phyloP scores from a whole-genome alignment of 2,797 vertebrate genomes.

The Cossypha dichroa region DNA sequence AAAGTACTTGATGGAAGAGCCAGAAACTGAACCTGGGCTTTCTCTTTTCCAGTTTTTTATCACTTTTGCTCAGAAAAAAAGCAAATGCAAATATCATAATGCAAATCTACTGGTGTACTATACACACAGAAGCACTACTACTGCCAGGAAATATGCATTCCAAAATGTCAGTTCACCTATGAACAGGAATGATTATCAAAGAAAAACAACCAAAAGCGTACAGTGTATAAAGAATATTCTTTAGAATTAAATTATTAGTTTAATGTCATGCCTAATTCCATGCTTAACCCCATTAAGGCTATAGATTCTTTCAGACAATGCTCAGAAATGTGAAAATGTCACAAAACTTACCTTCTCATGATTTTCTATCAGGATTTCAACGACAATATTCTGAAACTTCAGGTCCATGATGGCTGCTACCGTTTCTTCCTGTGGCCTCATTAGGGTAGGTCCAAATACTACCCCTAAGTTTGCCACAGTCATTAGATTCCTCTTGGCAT shows the following conservation, averaged over 20 bases:
- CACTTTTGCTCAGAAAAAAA: neutral
- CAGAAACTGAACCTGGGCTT: neutral
- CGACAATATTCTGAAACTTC: constrained; percentile 98
- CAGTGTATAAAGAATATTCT: neutral
- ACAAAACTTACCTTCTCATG: constrained; percentile 85
- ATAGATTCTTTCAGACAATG: neutral
- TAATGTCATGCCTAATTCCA: neutral
- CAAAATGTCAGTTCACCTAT: neutral
- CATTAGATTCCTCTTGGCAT: constrained; percentile 91
- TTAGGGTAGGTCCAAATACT: constrained; percentile 96
- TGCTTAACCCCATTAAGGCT: neutral
- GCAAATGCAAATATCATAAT: neutral
- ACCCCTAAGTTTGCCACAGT: constrained; percentile 96
- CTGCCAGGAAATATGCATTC: neutral
- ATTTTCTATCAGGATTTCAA: constrained; percentile 97
- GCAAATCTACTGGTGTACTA: neutral
- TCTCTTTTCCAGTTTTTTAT: neutral
- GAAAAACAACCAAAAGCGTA: neutral
- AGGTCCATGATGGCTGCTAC: constrained; percentile 99
- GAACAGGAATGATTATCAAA: neutral
- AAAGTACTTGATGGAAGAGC: neutral
- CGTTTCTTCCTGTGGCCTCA: constrained; percentile 96
- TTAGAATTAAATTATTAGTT: neutral
- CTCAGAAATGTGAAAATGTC: fast-evolving
- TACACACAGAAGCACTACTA: neutral